phyloP scores from a whole-genome alignment of 2,797 vertebrate genomes.

The Macroramphosus scolopax region DNA sequence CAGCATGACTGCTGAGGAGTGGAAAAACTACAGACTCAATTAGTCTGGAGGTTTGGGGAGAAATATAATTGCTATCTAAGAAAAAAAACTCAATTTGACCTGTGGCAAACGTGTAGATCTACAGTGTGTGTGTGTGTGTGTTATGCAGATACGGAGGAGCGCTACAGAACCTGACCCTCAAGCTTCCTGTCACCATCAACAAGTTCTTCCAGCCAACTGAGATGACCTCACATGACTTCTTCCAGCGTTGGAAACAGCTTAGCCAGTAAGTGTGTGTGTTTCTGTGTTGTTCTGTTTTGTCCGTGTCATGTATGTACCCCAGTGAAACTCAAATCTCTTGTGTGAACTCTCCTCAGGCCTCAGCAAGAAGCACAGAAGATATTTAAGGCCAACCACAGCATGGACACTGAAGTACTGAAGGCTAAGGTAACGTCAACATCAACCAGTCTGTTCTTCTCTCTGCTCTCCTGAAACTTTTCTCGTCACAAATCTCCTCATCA shows the following conservation, averaged over 20 bases:
- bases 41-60: too few relatives aligned
- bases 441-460: too few relatives aligned
- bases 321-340: slow-evolving; percentile 1
- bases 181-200: slow-evolving; percentile 90
- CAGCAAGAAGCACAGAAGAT: slow-evolving; percentile 94
- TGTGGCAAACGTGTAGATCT: too few relatives aligned
- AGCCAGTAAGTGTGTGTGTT: slow-evolving; percentile 79
- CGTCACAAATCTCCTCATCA: too few relatives aligned
- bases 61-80: too few relatives aligned
- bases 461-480: too few relatives aligned
- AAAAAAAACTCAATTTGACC: too few relatives aligned
- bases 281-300: not conserved
- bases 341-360: slow-evolving; percentile 71
- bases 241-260: slow-evolving; percentile 95
- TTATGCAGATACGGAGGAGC: slow-evolving; percentile 84
- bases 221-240: slow-evolving; percentile 91
- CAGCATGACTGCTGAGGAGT: not conserved
- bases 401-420: slow-evolving; percentile 91
- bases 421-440: slow-evolving; percentile 81
- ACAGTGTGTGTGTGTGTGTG: not conserved
- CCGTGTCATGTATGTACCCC: too few relatives aligned
- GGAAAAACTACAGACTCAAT: not conserved
- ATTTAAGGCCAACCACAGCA: slow-evolving; percentile 88
- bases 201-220: slow-evolving; percentile 95
- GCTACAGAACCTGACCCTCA: slow-evolving; percentile 87